Evolutionary conservation across 2,113 vertebrate species (phyloP).

Genomic region (Pantherophis guttatus): DNA sequence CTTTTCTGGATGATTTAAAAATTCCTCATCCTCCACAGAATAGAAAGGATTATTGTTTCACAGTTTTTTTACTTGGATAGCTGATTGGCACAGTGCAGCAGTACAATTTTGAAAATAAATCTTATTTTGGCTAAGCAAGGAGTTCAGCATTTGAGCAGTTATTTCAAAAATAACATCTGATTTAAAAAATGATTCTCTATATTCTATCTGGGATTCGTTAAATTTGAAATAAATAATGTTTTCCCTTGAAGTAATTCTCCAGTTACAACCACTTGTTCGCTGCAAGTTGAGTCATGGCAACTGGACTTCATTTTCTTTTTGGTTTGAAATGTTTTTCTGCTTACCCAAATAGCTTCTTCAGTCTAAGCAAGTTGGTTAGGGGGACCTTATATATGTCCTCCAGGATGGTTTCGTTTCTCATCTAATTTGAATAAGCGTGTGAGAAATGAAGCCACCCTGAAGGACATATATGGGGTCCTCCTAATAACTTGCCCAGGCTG

Average conservation of each 20-base stretch:
- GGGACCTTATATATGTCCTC: too few species aligned
- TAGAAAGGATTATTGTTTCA: background rate
- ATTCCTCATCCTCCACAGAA: background rate
- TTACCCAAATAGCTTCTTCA: background rate
- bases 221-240: background rate
- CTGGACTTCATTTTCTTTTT: background rate
- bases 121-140: background rate
- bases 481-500: too few species aligned
- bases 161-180: background rate
- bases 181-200: background rate
- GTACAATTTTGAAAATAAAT: background rate
- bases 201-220: background rate
- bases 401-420: too few species aligned
- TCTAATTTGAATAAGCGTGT: too few species aligned
- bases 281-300: background rate
- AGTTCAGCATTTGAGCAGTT: background rate
- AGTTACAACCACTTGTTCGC: background rate
- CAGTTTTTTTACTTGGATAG: background rate
- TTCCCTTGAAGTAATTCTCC: background rate
- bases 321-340: background rate
- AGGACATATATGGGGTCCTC: too few species aligned
- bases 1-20: background rate
- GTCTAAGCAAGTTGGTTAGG: background rate
- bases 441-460: too few species aligned
- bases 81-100: background rate